Base-by-base conservation (phyloP, 2,888 invertebrate species). In the Drosophila koepferae region DNA sequence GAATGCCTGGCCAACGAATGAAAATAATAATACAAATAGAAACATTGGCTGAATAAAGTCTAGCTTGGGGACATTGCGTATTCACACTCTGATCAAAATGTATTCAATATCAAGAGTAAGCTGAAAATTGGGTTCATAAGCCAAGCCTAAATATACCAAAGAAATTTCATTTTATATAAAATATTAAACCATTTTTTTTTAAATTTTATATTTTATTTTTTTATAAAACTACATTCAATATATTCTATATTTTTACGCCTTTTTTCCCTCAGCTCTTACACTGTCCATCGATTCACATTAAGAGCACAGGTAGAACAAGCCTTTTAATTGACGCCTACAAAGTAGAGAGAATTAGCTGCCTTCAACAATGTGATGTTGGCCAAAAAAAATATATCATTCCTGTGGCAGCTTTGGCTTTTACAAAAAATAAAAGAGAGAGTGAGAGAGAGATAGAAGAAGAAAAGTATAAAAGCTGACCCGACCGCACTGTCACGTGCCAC, bases 401-500 rank as follows among this genome's bases (percentile, higher is more conserved):
- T 31, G 38, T 31, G 38, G 48, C 40, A 40, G 38, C 28, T 38
- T 60, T 38, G 31, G 44, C 43, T 40, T 49, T 31, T 10, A 31
- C n/a, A 16, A 40, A 20, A 31, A 36, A 34, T 5, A 51, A 18
- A 48, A 16, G 20, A 1, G 4, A 28, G 28, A 16, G 20, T 20
- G 4, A 28, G 28, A 28, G 28, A 28, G 28, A 28, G 28, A 28
- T 1, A 28, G 28, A 41, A n/a, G n/a, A 12, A 20, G 8, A 36
- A 20, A 20, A 0, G n/a, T 36, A 40, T 38, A 48, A 48, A 38
- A 60, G 40, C 40, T 49, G 49, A 49, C 49, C 60, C 31, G 9
- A 49, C 64, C 31, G 72, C 68, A 54, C 28, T 72, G 72, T 81
- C 83, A 86, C 81, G 81, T 86, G 67, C 65, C 60, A 31, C 2